Percentiles rank a stretch among this genome's conserved stretches.
phyloP scores from a whole-genome alignment of 2,888 invertebrate species.

The Anaspis maculata region DNA sequence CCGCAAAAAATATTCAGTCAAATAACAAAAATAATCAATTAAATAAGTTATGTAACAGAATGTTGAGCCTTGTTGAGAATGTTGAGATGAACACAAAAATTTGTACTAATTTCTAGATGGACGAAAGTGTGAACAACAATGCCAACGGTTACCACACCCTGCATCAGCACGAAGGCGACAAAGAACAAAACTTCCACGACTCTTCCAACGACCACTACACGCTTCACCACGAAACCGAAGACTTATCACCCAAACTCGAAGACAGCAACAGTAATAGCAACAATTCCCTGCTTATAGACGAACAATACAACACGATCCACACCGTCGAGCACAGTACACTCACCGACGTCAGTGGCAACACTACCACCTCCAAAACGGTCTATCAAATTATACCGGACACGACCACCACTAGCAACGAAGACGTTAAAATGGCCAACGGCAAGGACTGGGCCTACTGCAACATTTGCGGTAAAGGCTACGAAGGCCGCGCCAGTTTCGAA shows the following conservation, averaged over 20 bases:
- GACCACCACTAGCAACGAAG: conserved; percentile 4
- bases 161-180: conserved; percentile 7
- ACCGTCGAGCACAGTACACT: background rate
- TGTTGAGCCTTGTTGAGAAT: too few species aligned
- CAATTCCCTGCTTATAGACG: conserved; percentile 21
- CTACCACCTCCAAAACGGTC: too few species aligned
- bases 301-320: conserved; percentile 8
- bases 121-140: background rate
- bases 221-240: background rate
- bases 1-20: too few species aligned
- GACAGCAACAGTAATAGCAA: conserved; percentile 22
- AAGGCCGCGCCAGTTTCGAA: conserved; percentile 35
- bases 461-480: conserved; percentile 38
- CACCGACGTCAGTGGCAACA: background rate
- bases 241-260: conserved; percentile 7
- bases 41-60: too few species aligned
- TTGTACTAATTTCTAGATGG: background rate
- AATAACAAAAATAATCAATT: too few species aligned
- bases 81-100: too few species aligned
- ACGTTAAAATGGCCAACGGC: conserved; percentile 1
- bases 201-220: conserved; percentile 3
- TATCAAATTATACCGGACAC: too few species aligned
- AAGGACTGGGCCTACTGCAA: conserved; percentile 34
- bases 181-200: conserved; percentile 4
- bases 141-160: conserved; percentile 3